phyloP scores from a whole-genome alignment of 2,113 vertebrate species.

The Mesitornis unicolor region DNA sequence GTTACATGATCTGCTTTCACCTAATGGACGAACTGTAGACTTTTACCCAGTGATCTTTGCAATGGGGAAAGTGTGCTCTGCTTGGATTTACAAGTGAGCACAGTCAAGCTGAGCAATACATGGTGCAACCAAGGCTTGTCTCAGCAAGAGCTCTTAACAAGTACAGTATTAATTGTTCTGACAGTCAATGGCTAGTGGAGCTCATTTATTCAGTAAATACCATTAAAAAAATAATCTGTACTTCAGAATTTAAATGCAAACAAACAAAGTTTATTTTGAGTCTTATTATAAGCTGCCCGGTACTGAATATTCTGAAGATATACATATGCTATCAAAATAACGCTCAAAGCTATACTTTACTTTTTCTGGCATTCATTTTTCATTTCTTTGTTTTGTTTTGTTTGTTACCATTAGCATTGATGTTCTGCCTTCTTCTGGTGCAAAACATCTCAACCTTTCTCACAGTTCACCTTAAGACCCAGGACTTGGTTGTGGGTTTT shows the following conservation, averaged over 20 bases:
- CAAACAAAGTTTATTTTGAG: not conserved
- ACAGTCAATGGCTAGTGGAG: not conserved
- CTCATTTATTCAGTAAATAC: not conserved
- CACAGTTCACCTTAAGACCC: not conserved
- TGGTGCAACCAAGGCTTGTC: not conserved
- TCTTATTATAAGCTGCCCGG: not conserved
- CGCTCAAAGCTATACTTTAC: not conserved
- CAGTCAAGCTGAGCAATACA: not conserved
- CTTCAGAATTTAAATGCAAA: not conserved
- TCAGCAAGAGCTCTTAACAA: not conserved
- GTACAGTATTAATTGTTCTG: not conserved
- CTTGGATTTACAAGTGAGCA: not conserved
- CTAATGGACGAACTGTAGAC: not conserved
- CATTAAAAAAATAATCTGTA: not conserved
- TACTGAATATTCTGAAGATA: not conserved
- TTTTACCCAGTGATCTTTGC: not conserved
- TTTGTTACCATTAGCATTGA: rapidly evolving
- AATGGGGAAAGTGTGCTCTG: rapidly evolving
- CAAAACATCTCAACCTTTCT: not conserved
- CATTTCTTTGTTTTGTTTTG: rapidly evolving
- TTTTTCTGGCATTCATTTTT: not conserved
- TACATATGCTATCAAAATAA: not conserved
- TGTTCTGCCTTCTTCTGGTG: not conserved
- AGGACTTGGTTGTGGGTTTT: not conserved
- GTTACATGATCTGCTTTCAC: not conserved